Evolutionary conservation across 2,113 vertebrate genomes (phyloP), one percentile per base, ranked within the genome.

Genomic region (Pardalotus punctatus): DNA sequence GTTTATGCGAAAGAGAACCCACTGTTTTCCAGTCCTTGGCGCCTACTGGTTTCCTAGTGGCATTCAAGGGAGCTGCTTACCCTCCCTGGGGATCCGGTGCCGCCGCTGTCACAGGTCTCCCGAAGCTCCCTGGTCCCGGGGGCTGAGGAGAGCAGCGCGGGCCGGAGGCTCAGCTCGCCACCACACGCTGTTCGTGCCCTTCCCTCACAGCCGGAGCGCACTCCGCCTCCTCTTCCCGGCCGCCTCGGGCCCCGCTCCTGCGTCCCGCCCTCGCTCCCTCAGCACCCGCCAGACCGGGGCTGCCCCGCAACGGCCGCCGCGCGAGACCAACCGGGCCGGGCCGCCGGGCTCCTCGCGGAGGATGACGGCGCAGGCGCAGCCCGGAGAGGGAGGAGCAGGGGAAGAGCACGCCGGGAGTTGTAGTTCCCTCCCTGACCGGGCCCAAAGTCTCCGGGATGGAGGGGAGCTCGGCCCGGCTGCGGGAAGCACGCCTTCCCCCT

Each of bases 311-410:
- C 29, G 36, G 36, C 43, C 48, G 38, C 87, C 3, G 35, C 74
- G 38, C 83, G 76, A 74, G 35, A 38, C 64, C 42, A 51, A 31
- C 85, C 38, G 42, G 14, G 42, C 38, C 62, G 3, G 12, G 4
- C 17, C 7, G 9, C 25, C 6, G 9, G 2, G 28, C 25, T 11
- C 22, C 42, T 1, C 20, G 5, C 2, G 9, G 1, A 7, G 1
- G 2, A 3, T 2, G 3, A 2, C 9, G 2, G 20, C 8, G 8
- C 25, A 0, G 38, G 92, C 94, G 89, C 82, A 5, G 1, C 14
- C 3, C 28, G 8, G 20, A 12, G 50, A 1, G 7, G 12, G 25
- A 40, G 10, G 12, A 0, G 16, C 17, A 9, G 3, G 5, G 4
- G 3, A 20, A 15, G 40, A 10, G 42, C n/a, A 83, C 18, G 57